Percentiles rank a stretch among this genome's conserved stretches.
These are phyloP conservation scores for Larimichthys polyactis DNA, from an alignment of 2,113 vertebrate genomes.

Conservation along the genomic window DNA sequence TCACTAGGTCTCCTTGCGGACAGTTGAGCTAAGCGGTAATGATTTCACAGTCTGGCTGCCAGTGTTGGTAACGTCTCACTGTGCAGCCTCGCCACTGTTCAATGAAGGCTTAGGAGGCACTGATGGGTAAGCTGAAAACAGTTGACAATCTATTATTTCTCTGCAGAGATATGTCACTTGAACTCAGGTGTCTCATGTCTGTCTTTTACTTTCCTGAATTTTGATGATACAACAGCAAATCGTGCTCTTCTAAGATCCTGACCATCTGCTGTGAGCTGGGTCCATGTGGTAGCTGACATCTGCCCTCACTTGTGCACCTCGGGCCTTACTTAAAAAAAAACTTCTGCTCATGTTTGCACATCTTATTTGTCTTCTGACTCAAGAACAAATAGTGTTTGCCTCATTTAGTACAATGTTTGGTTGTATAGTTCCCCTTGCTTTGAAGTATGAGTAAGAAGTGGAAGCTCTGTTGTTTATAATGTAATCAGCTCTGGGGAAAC, in stretches of 20 bases:
- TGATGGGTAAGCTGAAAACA: constrained; percentile 7
- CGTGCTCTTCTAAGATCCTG: constrained; percentile 1
- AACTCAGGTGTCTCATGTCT: constrained; percentile 7
- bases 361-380: neutral
- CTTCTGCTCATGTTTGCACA: constrained; percentile 1
- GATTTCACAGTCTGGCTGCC: constrained; percentile 8
- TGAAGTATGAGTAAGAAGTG: neutral
- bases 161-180: neutral
- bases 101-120: neutral
- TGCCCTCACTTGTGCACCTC: constrained; percentile 36
- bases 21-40: constrained; percentile 1
- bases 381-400: constrained; percentile 2
- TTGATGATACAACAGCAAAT: constrained; percentile 8
- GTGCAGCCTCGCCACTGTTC: neutral
- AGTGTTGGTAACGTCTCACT: constrained; percentile 19
- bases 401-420: neutral
- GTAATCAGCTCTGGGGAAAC: constrained; percentile 4
- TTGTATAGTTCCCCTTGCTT: neutral
- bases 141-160: neutral
- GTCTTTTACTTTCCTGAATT: constrained; percentile 9
- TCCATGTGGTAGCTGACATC: constrained; percentile 61
- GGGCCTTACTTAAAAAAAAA: constrained; percentile 48
- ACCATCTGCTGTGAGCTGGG: constrained; percentile 52
- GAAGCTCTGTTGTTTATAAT: neutral
- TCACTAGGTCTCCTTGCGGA: neutral